Base-by-base conservation (phyloP, 2,113 vertebrate species). In the Neoarius graeffei region DNA sequence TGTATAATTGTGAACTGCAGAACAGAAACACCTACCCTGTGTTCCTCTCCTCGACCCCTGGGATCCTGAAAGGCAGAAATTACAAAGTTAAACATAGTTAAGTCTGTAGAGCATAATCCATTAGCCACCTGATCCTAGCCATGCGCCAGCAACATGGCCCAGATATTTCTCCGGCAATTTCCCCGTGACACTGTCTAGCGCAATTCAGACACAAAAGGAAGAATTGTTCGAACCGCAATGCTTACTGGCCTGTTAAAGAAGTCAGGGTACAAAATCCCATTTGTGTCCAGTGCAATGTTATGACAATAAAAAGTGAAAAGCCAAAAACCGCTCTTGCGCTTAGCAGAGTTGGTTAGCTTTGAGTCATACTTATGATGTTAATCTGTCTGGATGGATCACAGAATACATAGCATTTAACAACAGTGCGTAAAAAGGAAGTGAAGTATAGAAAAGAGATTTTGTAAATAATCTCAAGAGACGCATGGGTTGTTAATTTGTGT, bases 1-100 rank as follows among this genome's bases (percentile, higher is more conserved):
- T 50, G 48, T 80, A 62, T 25, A 19, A 30, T 10, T 50, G 25
- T 67, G 6, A 82, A 86, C 62, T 64, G 19, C n/a, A 82, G 17
- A 59, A 27, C 17, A 50, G 14, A 27, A 10, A 67, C 57, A 69
- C 84, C 86, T 94, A 96, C 97, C 96, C 91, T 97, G 94, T 90
- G 96, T 94, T 92, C 95, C 95, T 91, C 97, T 95, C 81, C 95
- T 95, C 60, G 96, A 94, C 9, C 95, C 95, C 1, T 93, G 89
- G 48, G 95, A 89, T 64, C 95, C 93, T 97, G 90, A 82, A 56
- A 80, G 60, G n/a, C 2, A 91, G 77, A 89, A 79, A 54, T 35
- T 59, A 20, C 30, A 73, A 71, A 85, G 23, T 82, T 64, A 84
- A 50, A 81, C 27, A 89, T 20, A 10, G 59, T 17, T 57, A 81